Base-by-base conservation (phyloP, 2,797 vertebrate species). In the Poeciliopsis presidionis region DNA sequence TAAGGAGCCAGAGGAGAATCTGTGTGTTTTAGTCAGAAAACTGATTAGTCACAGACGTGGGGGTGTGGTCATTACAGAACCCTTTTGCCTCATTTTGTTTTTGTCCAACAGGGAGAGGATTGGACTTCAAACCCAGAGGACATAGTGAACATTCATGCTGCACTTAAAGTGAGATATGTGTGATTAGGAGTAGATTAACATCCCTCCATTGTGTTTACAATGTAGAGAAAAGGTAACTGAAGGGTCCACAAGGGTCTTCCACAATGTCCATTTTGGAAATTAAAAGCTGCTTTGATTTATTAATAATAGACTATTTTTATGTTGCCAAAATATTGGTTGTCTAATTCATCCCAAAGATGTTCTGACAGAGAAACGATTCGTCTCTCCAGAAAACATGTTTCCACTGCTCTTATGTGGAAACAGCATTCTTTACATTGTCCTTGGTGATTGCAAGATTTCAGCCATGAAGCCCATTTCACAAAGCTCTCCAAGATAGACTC, bases 121-220 rank as follows among this genome's bases (percentile, higher is more conserved):
- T 73, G 59, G 43, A 72, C 74, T 65, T 47, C 57, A 81, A 11
- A 74, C 30, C 18, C 12, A 46, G 39, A 77, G 67, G 16, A 7
- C 22, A 36, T n/a, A 14, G 11, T 49, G 33, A 20, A 59, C 30
- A 59, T 63, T 57, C 20, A 45, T 12, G 36, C 67, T 45, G 65
- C 16, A 61, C 5, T 51, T 28, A 63, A 78, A 71, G 22, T 5
- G 25, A 75, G 57, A 73, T 70, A 69, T 33, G 8, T 30, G 6
- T 39, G 45, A 61, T 20, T 72, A 36, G 69, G 7, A 18, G 53
- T 20, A 77, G 39, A 72, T 49, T 22, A 46, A 33, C 20, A 72
- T 76, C 30, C 9, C 20, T 47, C 7, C 1, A 43, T 11, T 61
- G 33, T 14, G 1, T 12, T 73, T 12, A 46, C 20, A 45, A 73